Conservation (phyloP, 2,797 vertebrate species). For the Microctenopoma steveboyesi region DNA sequence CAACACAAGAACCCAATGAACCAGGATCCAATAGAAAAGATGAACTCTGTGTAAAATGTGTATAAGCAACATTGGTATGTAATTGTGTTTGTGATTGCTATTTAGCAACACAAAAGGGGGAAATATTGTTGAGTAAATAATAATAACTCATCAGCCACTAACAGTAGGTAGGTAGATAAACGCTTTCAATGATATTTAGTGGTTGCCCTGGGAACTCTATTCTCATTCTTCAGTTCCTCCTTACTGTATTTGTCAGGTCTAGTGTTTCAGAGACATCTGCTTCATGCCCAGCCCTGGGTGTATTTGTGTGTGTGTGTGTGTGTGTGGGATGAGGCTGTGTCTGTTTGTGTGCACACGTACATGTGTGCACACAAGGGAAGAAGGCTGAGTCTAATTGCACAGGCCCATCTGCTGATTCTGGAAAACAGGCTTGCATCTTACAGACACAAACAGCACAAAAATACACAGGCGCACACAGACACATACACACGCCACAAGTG, state of each 20-base stretch:
- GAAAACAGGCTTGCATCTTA: slow-evolving; percentile 65
- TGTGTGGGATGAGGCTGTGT: slow-evolving; percentile 16
- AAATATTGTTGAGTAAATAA: too few species aligned
- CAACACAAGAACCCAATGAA: not conserved
- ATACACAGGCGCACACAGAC: slow-evolving; percentile 38
- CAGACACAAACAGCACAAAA: slow-evolving; percentile 58
- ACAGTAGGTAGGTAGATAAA: not conserved
- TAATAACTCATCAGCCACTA: not conserved
- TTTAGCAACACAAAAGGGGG: not conserved
- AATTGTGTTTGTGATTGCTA: not conserved
- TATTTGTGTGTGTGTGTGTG: slow-evolving; percentile 42
- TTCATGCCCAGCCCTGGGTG: slow-evolving; percentile 41
- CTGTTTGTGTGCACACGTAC: slow-evolving; percentile 28
- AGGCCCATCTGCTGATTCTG: slow-evolving; percentile 78
- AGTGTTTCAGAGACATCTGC: slow-evolving; percentile 75
- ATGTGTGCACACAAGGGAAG: slow-evolving; percentile 61
- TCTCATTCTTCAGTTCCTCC: slow-evolving; percentile 47
- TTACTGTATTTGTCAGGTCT: slow-evolving; percentile 64
- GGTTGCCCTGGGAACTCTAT: slow-evolving; percentile 35
- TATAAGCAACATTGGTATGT: not conserved
- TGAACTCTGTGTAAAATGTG: not conserved
- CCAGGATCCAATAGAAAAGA: not conserved
- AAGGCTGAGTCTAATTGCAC: slow-evolving; percentile 71
- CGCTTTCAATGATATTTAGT: slow-evolving; percentile 18
- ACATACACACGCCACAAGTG: slow-evolving; percentile 48